Percentiles rank a stretch among this genome's conserved stretches.
These are phyloP conservation scores for Petrosia ficiformis DNA, from an alignment of 37 sponge, comb jelly and placozoan species.

Conservation along the genomic window DNA sequence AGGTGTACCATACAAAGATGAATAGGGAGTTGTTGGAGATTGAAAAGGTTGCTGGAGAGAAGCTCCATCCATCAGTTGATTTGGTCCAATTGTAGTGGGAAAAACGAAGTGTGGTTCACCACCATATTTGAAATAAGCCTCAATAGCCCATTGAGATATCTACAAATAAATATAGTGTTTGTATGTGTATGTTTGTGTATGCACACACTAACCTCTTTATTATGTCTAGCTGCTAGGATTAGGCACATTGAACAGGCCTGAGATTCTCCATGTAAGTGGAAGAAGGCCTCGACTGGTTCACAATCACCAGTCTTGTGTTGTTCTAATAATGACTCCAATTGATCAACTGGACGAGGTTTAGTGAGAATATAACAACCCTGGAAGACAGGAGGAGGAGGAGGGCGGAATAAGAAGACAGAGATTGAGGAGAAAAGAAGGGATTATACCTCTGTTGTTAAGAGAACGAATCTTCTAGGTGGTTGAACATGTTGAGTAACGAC, in stretches of 20 bases:
- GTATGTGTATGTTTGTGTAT: background rate
- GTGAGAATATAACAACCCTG: conserved; percentile 71
- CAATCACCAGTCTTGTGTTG: conserved; percentile 28
- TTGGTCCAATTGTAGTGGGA: conserved; percentile 33
- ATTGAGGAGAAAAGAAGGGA: background rate
- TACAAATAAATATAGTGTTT: conserved; percentile 2
- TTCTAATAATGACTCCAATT: conserved; percentile 75
- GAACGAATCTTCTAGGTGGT: conserved; percentile 62
- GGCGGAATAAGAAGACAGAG: background rate
- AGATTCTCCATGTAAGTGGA: conserved; percentile 66
- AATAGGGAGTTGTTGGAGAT: background rate
- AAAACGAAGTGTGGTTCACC: conserved; percentile 85
- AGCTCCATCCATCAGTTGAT: background rate
- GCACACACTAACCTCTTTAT: conserved; percentile 50
- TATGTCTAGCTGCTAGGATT: conserved; percentile 68
- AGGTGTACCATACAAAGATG: background rate
- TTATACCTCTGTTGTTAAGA: conserved; percentile 76
- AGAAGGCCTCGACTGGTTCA: conserved; percentile 76
- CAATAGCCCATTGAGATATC: conserved; percentile 69
- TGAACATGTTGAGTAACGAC: conserved; percentile 86
- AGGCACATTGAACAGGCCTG: conserved; percentile 94
- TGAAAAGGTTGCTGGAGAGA: conserved; percentile 5
- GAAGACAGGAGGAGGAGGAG: background rate
- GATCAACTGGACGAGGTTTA: conserved; percentile 87
- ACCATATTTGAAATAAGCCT: conserved; percentile 91